Evolutionary conservation across 2,797 vertebrate genomes (phyloP).

Genomic region (Girardinus metallicus): DNA sequence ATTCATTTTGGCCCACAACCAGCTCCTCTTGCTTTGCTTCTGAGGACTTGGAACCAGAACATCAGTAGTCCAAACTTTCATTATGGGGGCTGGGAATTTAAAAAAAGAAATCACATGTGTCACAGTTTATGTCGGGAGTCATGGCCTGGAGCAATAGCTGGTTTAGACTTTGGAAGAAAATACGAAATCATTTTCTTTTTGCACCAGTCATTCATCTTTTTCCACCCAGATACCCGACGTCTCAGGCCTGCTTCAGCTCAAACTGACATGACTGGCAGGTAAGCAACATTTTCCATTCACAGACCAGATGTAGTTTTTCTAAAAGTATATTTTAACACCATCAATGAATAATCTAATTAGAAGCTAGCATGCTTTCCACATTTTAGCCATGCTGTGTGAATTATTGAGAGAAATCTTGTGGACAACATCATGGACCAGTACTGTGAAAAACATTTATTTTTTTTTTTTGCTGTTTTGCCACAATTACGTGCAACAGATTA

Average conservation of each 20-base stretch:
- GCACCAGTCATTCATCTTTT: slow-evolving; percentile 78
- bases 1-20: slow-evolving; percentile 48
- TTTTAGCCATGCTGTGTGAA: slow-evolving; percentile 45
- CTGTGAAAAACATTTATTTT: background rate
- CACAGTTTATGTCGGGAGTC: slow-evolving; percentile 75
- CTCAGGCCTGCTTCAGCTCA: slow-evolving; percentile 78
- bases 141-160: slow-evolving; percentile 70
- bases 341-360: slow-evolving; percentile 63
- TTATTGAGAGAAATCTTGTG: slow-evolving; percentile 50
- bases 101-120: slow-evolving; percentile 77
- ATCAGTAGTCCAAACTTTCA: slow-evolving; percentile 73
- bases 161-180: slow-evolving; percentile 75
- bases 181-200: slow-evolving; percentile 77
- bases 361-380: slow-evolving; percentile 58
- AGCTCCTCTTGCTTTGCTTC: slow-evolving; percentile 60
- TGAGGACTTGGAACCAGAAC: slow-evolving; percentile 59
- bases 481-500: background rate
- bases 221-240: slow-evolving; percentile 67
- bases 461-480: background rate
- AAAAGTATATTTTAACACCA: slow-evolving; percentile 41
- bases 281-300: slow-evolving; percentile 67
- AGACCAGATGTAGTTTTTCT: slow-evolving; percentile 32
- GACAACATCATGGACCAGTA: slow-evolving; percentile 51
- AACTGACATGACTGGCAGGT: slow-evolving; percentile 70
- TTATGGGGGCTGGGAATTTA: slow-evolving; percentile 64